Percentiles rank a stretch among this genome's conserved stretches.
phyloP scores from a whole-genome alignment of 2,888 invertebrate genomes.

The Eupithecia insigniata region DNA sequence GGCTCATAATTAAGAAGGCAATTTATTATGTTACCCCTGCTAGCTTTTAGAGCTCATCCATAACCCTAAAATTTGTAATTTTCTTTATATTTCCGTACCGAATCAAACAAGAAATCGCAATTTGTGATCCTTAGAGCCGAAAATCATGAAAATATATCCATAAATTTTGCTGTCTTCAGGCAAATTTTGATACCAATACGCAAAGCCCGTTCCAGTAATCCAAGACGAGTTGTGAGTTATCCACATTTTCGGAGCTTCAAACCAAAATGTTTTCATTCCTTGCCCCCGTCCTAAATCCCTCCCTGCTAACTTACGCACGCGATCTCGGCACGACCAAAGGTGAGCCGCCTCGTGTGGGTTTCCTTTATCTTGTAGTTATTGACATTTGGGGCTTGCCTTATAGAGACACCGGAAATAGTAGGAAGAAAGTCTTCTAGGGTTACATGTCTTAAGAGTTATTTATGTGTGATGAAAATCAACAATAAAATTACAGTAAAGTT shows the following conservation, averaged over 20 bases:
- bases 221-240: background rate
- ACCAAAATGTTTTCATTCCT: background rate
- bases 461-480: background rate
- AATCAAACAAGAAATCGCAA: too few relatives aligned
- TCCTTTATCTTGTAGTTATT: slow-evolving; percentile 23
- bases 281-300: slow-evolving; percentile 11
- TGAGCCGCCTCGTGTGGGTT: slow-evolving; percentile 25
- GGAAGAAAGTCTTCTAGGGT: slow-evolving; percentile 6
- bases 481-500: background rate
- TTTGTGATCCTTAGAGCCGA: too few relatives aligned
- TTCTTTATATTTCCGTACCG: too few relatives aligned
- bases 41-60: background rate
- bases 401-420: slow-evolving; percentile 23
- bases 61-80: too few relatives aligned
- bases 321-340: slow-evolving; percentile 27
- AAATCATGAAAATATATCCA: background rate
- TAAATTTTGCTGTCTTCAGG: background rate
- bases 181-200: background rate
- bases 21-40: background rate
- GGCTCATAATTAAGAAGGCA: background rate
- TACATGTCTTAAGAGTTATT: background rate
- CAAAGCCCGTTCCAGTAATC: background rate
- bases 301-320: slow-evolving; percentile 22
- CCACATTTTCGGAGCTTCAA: background rate
- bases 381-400: slow-evolving; percentile 21